Percentiles rank a stretch among this genome's conserved stretches.
These are phyloP conservation scores for Catharus bicknelli DNA, from an alignment of 2,113 vertebrate genomes.

Conservation along the genomic window DNA sequence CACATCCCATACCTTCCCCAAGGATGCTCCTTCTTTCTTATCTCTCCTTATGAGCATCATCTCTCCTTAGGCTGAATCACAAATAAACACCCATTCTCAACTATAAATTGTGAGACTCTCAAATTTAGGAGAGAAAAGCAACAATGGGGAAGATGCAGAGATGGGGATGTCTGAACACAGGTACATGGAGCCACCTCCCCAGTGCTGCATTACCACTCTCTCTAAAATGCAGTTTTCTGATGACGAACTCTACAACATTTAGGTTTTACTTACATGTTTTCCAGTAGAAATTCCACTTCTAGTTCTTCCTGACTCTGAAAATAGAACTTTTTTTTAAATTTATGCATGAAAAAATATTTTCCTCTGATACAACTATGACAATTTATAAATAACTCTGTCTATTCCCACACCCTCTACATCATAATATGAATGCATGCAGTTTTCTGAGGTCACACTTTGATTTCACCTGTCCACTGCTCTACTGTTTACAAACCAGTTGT, in stretches of 20 bases:
- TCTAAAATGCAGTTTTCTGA: background rate
- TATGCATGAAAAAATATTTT: background rate
- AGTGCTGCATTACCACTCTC: background rate
- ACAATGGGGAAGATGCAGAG: background rate
- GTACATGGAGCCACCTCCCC: background rate
- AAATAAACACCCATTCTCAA: background rate
- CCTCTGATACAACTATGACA: background rate
- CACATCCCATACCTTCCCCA: background rate
- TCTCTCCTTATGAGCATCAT: background rate
- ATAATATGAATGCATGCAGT: background rate
- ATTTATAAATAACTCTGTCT: background rate
- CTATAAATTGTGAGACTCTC: background rate
- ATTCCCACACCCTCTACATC: background rate
- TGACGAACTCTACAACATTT: background rate
- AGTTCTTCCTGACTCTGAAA: constrained; percentile 58
- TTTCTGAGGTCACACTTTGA: background rate
- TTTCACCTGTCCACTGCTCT: background rate
- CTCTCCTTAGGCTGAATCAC: background rate
- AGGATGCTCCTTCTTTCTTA: background rate
- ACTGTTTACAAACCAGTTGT: background rate
- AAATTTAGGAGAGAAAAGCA: background rate
- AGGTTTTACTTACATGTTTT: constrained; percentile 57
- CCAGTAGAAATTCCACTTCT: constrained; percentile 66
- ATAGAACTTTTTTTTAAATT: background rate
- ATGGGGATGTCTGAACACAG: background rate